A percentile compares a stretch with the other conserved stretches of the same genome.
Conservation (phyloP, 1,140 invertebrate species). For the Heliconius melpomene region DNA sequence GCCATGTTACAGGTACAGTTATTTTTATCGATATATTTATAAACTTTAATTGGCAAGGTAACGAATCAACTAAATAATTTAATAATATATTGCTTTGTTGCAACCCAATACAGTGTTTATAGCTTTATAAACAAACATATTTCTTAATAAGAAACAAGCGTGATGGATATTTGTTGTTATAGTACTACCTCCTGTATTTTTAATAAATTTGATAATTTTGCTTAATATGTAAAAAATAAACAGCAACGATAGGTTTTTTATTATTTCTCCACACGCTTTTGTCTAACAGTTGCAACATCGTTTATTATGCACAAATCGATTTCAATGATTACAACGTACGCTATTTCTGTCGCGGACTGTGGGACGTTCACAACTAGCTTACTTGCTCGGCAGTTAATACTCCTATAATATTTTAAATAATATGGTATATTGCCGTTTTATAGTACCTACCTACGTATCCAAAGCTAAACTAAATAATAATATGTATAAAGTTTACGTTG, state of each 20-base stretch:
- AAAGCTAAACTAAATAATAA: background rate
- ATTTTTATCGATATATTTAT: too few species aligned
- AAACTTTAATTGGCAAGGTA: too few species aligned
- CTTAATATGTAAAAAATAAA: background rate
- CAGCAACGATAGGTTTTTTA: background rate
- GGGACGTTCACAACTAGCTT: slow-evolving; percentile 29
- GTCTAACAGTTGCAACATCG: slow-evolving; percentile 19
- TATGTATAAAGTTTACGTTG: slow-evolving; percentile 40
- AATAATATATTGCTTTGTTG: too few species aligned
- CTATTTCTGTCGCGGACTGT: slow-evolving; percentile 54
- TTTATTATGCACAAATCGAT: slow-evolving; percentile 47
- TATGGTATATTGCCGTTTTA: slow-evolving; percentile 31
- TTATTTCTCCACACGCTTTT: background rate
- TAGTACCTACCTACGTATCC: background rate
- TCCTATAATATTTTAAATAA: background rate
- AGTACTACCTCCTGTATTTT: too few species aligned
- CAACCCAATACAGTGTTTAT: too few species aligned
- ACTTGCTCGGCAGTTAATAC: background rate
- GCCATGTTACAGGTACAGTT: too few species aligned
- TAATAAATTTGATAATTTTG: too few species aligned
- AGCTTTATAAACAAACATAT: too few species aligned
- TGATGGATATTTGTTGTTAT: too few species aligned
- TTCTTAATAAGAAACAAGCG: too few species aligned
- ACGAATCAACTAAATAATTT: too few species aligned
- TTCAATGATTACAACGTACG: slow-evolving; percentile 46